Evolutionary conservation across 2,797 vertebrate genomes (phyloP).

Genomic region (Phoeniculus purpureus): DNA sequence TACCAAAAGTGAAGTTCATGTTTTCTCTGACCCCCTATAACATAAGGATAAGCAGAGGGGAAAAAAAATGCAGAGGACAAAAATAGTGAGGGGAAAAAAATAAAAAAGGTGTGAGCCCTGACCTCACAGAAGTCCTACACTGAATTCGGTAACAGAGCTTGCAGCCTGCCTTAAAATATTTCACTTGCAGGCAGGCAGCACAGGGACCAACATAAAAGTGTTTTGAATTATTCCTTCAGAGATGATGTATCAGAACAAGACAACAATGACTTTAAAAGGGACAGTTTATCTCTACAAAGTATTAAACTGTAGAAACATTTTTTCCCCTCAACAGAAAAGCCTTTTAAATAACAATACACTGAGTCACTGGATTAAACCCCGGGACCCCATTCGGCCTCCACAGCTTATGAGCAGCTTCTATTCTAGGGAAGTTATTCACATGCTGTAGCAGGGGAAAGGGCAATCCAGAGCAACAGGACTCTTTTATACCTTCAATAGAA

Average conservation of each 20-base stretch:
- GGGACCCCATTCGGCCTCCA: not conserved
- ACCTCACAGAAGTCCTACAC: not conserved
- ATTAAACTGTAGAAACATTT: conserved; percentile 37
- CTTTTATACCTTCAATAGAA: not conserved
- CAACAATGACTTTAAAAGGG: conserved; percentile 59
- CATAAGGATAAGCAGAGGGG: not conserved
- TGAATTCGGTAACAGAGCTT: not conserved
- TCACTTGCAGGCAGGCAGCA: conserved; percentile 21
- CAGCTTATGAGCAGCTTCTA: not conserved
- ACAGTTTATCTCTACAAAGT: conserved; percentile 63
- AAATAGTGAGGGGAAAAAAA: not conserved
- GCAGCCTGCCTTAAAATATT: not conserved
- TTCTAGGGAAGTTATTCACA: not conserved
- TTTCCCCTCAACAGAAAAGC: conserved; percentile 2
- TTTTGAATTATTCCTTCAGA: conserved; percentile 42
- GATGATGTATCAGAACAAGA: conserved; percentile 27
- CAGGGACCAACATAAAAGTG: not conserved
- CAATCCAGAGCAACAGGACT: not conserved
- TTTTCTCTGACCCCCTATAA: not conserved
- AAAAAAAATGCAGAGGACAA: not conserved
- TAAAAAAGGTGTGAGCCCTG: not conserved
- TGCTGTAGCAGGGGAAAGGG: not conserved
- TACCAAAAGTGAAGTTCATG: not conserved
- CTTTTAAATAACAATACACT: conserved; percentile 28
- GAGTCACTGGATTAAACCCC: conserved; percentile 31